Conservation (phyloP, 2,113 vertebrate species). For the Scomber japonicus region DNA sequence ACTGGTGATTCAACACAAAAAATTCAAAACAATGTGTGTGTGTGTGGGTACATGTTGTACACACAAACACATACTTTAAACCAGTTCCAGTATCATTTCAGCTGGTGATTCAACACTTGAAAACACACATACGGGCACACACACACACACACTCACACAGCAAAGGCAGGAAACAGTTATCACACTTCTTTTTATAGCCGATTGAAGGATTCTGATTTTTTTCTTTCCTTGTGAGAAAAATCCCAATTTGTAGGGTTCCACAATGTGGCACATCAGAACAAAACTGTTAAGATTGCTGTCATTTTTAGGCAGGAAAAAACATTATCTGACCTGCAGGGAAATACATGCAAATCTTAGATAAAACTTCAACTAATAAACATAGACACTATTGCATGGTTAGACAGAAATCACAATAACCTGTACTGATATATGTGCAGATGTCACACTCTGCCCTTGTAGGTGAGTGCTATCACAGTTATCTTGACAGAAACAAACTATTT, state of each 20-base stretch:
- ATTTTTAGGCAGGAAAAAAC: too few relatives aligned
- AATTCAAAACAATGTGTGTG: neutral
- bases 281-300: neutral
- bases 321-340: too few relatives aligned
- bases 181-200: too few relatives aligned
- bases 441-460: neutral
- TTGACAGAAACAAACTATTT: neutral
- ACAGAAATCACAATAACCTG: neutral
- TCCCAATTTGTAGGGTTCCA: neutral
- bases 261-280: neutral
- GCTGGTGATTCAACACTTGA: too few relatives aligned
- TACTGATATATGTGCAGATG: neutral
- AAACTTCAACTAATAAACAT: neutral
- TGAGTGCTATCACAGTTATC: neutral
- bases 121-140: neutral
- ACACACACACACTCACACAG: neutral
- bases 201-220: too few relatives aligned
- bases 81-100: too few relatives aligned
- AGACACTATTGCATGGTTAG: too few relatives aligned
- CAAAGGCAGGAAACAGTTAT: too few relatives aligned
- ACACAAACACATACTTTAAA: neutral
- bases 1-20: too few relatives aligned
- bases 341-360: neutral
- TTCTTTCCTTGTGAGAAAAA: neutral
- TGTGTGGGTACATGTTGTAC: rapidly evolving